A percentile compares a stretch with the other conserved stretches of the same genome.
These are phyloP conservation scores for Nephotettix cincticeps DNA, from an alignment of 1,140 invertebrate genomes.

Conservation along the genomic window DNA sequence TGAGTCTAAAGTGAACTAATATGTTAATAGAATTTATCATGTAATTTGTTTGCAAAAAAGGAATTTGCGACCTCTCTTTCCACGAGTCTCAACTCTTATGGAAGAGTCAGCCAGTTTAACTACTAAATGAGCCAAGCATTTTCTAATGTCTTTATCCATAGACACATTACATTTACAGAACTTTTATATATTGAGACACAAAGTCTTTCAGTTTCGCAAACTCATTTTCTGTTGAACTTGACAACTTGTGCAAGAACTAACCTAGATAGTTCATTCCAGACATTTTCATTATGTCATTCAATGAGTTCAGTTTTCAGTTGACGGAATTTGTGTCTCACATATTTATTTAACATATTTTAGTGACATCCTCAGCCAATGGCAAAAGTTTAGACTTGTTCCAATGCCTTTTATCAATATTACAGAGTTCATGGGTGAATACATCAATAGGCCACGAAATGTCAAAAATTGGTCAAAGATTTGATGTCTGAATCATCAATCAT, in stretches of 20 bases:
- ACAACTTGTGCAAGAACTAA: constrained; percentile 14
- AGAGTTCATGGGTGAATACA: not conserved
- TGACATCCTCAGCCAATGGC: constrained; percentile 2
- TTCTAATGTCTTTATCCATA: not conserved
- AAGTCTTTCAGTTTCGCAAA: constrained; percentile 24
- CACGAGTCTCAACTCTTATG: constrained; percentile 27
- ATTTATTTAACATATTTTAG: constrained; percentile 18
- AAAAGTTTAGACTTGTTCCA: constrained; percentile 2
- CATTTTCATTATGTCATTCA: not conserved
- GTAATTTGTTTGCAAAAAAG: constrained; percentile 28
- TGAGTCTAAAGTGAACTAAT: too few species aligned
- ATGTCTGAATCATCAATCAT: too few species aligned
- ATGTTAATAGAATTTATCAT: too few species aligned
- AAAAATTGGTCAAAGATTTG: not conserved
- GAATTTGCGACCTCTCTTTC: constrained; percentile 29
- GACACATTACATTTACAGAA: not conserved
- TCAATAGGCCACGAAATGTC: not conserved
- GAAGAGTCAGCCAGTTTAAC: constrained; percentile 8
- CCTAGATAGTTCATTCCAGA: constrained; percentile 23
- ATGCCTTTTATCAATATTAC: not conserved
- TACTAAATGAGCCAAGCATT: constrained; percentile 28
- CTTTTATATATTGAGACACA: not conserved
- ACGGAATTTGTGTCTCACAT: not conserved
- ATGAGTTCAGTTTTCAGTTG: constrained; percentile 10
- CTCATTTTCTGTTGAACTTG: constrained; percentile 28